phyloP scores from a whole-genome alignment of 2,113 vertebrate genomes.

The Coracopsis vasa region DNA sequence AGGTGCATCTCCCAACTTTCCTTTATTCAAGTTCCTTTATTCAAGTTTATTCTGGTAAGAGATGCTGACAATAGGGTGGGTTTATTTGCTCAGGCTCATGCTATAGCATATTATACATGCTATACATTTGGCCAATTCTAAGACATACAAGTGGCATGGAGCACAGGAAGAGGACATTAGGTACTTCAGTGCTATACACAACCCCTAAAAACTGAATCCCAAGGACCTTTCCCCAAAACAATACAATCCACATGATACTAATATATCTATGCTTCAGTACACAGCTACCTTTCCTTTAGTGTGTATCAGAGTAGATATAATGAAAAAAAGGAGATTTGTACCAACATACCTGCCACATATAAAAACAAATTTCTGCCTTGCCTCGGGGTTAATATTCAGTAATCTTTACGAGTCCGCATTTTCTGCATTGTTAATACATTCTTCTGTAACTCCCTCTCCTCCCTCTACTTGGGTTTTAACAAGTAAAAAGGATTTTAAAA shows the following conservation, averaged over 20 bases:
- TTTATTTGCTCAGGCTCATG: not conserved
- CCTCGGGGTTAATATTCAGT: not conserved
- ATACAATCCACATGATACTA: not conserved
- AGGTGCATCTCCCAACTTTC: not conserved
- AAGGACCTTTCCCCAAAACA: not conserved
- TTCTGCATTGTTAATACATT: slow-evolving; percentile 4
- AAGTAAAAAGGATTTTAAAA: not conserved
- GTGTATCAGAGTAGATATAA: not conserved
- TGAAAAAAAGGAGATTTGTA: not conserved
- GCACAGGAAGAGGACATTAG: not conserved
- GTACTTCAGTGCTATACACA: not conserved
- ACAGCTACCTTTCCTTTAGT: not conserved
- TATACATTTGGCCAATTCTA: not conserved
- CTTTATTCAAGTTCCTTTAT: not conserved
- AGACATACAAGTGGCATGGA: not conserved
- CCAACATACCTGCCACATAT: not conserved
- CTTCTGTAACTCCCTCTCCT: not conserved
- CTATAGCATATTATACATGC: not conserved
- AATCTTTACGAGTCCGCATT: not conserved
- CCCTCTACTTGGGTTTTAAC: not conserved
- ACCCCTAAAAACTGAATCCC: not conserved
- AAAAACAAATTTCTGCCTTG: not conserved
- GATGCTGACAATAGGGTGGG: not conserved
- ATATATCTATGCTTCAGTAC: not conserved
- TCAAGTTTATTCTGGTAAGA: not conserved